These are phyloP conservation scores for Lasaia peninsularis DNA, from an alignment of 1,140 invertebrate species.

Conservation along the genomic window DNA sequence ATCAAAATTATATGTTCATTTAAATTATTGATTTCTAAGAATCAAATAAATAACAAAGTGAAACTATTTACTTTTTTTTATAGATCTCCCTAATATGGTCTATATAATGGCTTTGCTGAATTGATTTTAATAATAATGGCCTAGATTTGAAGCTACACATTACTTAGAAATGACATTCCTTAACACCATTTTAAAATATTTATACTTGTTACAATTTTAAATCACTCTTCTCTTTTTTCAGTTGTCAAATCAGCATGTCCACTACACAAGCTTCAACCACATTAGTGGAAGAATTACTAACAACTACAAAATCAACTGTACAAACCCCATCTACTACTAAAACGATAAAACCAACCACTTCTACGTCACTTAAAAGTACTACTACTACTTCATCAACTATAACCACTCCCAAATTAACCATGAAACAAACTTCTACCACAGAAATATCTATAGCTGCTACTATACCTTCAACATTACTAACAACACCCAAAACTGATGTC, in stretches of 20 bases:
- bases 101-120: too few species aligned
- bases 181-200: too few species aligned
- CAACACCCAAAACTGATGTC: constrained; percentile 14
- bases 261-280: constrained; percentile 42
- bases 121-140: too few species aligned
- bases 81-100: too few species aligned
- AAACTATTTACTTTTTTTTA: too few species aligned
- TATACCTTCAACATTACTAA: constrained; percentile 14
- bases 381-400: constrained; percentile 20
- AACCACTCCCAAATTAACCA: constrained; percentile 15
- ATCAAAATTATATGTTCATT: too few species aligned
- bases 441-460: constrained; percentile 2
- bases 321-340: constrained; percentile 38
- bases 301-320: constrained; percentile 45
- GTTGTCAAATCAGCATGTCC: constrained; percentile 57
- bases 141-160: too few species aligned
- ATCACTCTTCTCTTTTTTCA: constrained; percentile 37
- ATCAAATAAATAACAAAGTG: too few species aligned
- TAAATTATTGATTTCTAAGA: too few species aligned
- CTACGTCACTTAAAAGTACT: constrained; percentile 17
- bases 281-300: constrained; percentile 58
- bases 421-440: constrained; percentile 17
- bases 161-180: too few species aligned
- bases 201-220: not conserved
- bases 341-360: constrained; percentile 28